These are phyloP conservation scores for Rhombomys opimus DNA, from an alignment of 2,113 vertebrate species.

Conservation along the genomic window DNA sequence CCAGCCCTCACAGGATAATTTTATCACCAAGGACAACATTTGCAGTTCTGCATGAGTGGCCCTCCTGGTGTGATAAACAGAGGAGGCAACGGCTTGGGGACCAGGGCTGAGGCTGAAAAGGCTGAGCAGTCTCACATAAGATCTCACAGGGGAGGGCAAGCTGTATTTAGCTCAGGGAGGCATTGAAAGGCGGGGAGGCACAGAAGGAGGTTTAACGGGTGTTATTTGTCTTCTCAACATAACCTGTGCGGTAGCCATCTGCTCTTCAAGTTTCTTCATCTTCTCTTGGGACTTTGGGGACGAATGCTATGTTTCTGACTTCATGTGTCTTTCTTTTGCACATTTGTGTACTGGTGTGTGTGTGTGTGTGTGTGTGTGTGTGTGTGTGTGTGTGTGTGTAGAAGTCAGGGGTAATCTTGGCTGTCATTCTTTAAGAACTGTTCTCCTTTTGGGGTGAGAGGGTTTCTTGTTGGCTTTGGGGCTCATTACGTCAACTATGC, in stretches of 20 bases:
- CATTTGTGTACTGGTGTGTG: background rate
- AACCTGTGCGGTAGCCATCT: fast-evolving
- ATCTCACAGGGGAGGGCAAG: background rate
- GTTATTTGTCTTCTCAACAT: background rate
- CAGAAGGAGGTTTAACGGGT: too few species aligned
- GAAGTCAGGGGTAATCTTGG: background rate
- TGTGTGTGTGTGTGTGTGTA: background rate
- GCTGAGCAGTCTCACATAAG: background rate
- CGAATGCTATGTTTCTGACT: background rate
- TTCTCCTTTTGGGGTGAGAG: background rate
- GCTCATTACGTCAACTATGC: background rate
- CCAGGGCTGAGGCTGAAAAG: background rate
- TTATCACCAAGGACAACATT: constrained; percentile 64
- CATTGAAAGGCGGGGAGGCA: fast-evolving
- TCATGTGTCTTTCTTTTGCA: background rate
- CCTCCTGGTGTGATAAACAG: constrained; percentile 51
- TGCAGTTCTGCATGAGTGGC: constrained; percentile 22
- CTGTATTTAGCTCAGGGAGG: background rate
- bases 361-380: background rate
- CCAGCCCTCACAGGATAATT: constrained; percentile 44
- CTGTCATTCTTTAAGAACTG: background rate
- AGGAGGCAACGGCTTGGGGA: background rate
- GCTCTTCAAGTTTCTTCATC: background rate
- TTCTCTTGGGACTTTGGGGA: background rate
- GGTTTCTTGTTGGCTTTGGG: background rate